Evolutionary conservation across 2,113 vertebrate genomes (phyloP).

Genomic region (Drymodes brunneopygia): DNA sequence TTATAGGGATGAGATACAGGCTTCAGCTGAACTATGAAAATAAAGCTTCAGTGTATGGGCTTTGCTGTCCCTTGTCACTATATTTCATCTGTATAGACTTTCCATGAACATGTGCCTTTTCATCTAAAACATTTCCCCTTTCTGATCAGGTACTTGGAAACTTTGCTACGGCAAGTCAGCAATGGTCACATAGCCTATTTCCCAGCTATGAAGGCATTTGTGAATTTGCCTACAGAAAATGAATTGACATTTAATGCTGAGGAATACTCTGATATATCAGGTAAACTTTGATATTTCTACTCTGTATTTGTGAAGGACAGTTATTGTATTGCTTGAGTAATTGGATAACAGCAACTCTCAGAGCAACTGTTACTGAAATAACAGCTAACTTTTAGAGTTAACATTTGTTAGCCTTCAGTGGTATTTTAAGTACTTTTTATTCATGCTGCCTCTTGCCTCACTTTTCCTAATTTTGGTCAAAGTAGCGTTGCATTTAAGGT

Average conservation of each 20-base stretch:
- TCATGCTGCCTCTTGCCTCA: not conserved
- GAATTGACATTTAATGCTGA: slow-evolving; percentile 98
- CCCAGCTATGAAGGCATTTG: slow-evolving; percentile 98
- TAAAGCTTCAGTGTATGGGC: not conserved
- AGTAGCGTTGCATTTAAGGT: not conserved
- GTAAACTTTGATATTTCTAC: slow-evolving; percentile 63
- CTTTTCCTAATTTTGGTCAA: not conserved
- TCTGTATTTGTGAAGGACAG: not conserved
- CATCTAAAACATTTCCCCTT: not conserved
- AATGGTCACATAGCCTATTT: slow-evolving; percentile 99
- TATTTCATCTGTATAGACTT: not conserved
- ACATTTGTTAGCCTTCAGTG: not conserved
- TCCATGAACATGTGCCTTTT: not conserved
- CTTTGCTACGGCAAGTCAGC: slow-evolving; percentile 95
- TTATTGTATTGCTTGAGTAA: not conserved
- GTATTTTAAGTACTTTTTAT: not conserved
- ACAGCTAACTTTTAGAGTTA: not conserved
- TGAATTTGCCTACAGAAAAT: slow-evolving; percentile 97
- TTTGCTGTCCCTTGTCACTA: not conserved
- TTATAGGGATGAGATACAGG: accelerated
- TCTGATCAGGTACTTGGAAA: slow-evolving; percentile 93
- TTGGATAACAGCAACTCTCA: not conserved
- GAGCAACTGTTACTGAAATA: not conserved
- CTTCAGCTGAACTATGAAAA: not conserved
- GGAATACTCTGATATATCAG: slow-evolving; percentile 98